phyloP scores from a whole-genome alignment of 2,113 vertebrate genomes.

The Nyctibius bracteatus region DNA sequence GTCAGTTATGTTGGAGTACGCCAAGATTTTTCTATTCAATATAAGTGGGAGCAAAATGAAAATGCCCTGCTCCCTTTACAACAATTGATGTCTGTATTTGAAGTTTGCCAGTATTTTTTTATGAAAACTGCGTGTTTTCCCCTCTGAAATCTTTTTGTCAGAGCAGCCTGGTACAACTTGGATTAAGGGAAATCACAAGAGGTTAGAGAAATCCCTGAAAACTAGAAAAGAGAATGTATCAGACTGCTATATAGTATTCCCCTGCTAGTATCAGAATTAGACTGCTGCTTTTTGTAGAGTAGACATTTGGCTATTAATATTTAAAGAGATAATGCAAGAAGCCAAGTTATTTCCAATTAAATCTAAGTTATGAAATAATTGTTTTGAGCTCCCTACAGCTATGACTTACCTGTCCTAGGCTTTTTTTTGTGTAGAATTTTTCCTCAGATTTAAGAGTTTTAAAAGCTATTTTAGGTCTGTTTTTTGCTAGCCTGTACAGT shows the following conservation, averaged over 20 bases:
- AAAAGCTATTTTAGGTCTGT: background rate
- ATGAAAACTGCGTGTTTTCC: background rate
- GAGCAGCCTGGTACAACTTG: background rate
- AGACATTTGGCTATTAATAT: background rate
- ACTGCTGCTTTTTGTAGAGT: background rate
- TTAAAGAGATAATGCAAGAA: background rate
- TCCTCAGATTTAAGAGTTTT: background rate
- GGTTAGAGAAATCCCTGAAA: background rate
- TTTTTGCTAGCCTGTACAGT: background rate
- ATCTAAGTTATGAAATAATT: background rate
- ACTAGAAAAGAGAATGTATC: background rate
- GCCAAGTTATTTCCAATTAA: background rate
- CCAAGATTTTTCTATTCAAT: background rate
- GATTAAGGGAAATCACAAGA: background rate
- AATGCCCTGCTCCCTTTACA: background rate
- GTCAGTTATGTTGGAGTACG: background rate
- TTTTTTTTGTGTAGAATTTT: background rate
- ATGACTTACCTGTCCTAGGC: background rate
- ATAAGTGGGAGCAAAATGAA: background rate
- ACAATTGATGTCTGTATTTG: background rate
- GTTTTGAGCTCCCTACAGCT: background rate
- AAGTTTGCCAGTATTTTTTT: background rate
- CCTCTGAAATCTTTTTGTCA: background rate
- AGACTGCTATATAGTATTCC: background rate
- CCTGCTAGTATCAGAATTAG: background rate